phyloP scores from a whole-genome alignment of 2,888 invertebrate species.

The Abscondita cerata region DNA sequence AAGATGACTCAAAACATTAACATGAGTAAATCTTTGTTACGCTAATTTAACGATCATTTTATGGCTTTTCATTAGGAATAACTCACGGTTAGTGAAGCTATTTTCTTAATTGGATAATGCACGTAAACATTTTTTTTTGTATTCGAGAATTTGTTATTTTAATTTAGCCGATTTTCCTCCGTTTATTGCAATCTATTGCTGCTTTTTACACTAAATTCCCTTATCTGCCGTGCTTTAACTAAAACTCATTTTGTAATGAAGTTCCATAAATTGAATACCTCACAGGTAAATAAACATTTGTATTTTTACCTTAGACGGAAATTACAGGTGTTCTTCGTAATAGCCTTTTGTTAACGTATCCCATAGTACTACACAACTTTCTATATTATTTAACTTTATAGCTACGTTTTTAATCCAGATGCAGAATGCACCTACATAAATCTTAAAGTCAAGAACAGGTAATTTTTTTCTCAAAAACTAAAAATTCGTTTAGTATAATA shows the following conservation, averaged over 20 bases:
- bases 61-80: neutral
- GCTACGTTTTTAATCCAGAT: neutral
- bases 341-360: neutral
- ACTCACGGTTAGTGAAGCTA: constrained; percentile 7
- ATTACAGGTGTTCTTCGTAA: neutral
- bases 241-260: too few relatives aligned
- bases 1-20: constrained; percentile 12
- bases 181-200: too few relatives aligned
- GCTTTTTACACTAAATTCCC: too few relatives aligned
- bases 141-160: too few relatives aligned
- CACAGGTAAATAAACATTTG: too few relatives aligned
- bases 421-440: neutral
- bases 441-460: neutral
- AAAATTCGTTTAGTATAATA: constrained; percentile 5
- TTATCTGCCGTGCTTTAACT: too few relatives aligned
- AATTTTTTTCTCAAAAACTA: neutral
- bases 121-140: too few relatives aligned
- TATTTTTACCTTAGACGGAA: too few relatives aligned
- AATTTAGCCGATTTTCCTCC: neutral
- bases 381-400: neutral
- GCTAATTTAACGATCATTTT: neutral
- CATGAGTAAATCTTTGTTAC: too few relatives aligned
- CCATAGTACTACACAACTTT: neutral
- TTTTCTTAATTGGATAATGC: neutral
- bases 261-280: too few relatives aligned